Evolutionary conservation across 2,888 invertebrate genomes (phyloP).

Genomic region (Chrysolina americana): DNA sequence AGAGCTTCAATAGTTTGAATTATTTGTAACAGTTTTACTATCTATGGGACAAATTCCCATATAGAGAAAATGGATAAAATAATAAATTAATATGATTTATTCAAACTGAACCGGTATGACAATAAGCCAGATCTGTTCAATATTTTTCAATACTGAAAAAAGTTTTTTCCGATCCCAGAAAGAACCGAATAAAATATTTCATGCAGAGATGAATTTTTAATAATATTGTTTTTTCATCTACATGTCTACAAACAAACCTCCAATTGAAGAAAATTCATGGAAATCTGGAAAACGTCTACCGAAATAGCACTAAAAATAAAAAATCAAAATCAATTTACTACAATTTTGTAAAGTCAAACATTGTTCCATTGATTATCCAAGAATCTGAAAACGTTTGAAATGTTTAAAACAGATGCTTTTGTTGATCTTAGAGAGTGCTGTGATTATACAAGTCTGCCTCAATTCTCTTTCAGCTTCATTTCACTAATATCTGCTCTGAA

Average conservation of each 20-base stretch:
- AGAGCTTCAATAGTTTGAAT: not conserved
- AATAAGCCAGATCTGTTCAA: too few relatives aligned
- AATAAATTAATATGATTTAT: not conserved
- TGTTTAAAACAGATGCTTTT: not conserved
- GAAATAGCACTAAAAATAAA: too few relatives aligned
- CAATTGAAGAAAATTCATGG: too few relatives aligned
- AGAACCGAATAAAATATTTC: too few relatives aligned
- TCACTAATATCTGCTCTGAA: not conserved
- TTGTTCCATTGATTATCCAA: not conserved
- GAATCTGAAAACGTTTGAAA: not conserved
- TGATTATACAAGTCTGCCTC: not conserved
- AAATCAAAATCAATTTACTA: not conserved
- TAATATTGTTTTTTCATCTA: too few relatives aligned
- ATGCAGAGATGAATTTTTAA: too few relatives aligned
- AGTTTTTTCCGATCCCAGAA: too few relatives aligned
- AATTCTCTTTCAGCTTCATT: not conserved
- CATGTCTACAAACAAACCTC: too few relatives aligned
- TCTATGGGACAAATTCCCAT: not conserved
- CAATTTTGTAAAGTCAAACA: not conserved
- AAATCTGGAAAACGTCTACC: too few relatives aligned
- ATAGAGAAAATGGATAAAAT: not conserved
- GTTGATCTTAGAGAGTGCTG: not conserved
- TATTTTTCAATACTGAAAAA: too few relatives aligned
- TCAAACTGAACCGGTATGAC: too few relatives aligned
- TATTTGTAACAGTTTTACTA: not conserved